Base-by-base conservation (phyloP, 2,888 invertebrate genomes). In the Conomelus anceps region DNA sequence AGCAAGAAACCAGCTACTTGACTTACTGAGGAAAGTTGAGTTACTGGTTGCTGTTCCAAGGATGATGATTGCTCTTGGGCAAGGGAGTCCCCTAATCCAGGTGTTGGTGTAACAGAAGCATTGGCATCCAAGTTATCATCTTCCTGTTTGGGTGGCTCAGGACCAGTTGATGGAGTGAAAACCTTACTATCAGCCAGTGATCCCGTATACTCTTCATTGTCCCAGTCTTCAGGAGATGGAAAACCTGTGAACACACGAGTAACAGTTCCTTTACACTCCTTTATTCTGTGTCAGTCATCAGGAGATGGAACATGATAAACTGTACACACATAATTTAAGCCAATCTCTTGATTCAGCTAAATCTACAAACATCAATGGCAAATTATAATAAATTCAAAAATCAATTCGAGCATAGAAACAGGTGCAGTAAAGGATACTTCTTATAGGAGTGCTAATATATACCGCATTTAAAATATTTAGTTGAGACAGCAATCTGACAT, bases 121-220 rank as follows among this genome's bases (percentile, higher is more conserved):
- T 34, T 34, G 63, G 63, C 63, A n/a, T 63, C 63, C n/a, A 63
- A 1, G 7, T n/a, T 63, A n/a, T 63, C 88, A 22, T 89, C 87
- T 23, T 89, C 88, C 26, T 84, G 11, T 22, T 84, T 24, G 22
- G 85, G 22, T 0, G 88, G 90, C 17, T 89, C 89, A 20, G 89
- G 89, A 86, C 91, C 91, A 63, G 89, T 90, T 90, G 91, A 91
- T 17, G 97, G 96, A 85, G 97, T 97, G 93, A 97, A 97, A 90
- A 99, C 98, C 94, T 98, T 98, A 87, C 98, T 98, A 93, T 99
- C 98, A 91, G 98, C 97, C 90, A 98, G 95, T 91, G 98, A 98
- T 89, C 98, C 98, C 84, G 98, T 98, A 95, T 98, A 99, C 93
- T 98, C 98, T 93, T 98, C 98, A 92, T 96, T 97, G 94, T 97